A percentile compares a stretch with the other conserved stretches of the same genome.
These are phyloP conservation scores for Cydia pomonella DNA, from an alignment of 1,140 invertebrate species.

Conservation along the genomic window DNA sequence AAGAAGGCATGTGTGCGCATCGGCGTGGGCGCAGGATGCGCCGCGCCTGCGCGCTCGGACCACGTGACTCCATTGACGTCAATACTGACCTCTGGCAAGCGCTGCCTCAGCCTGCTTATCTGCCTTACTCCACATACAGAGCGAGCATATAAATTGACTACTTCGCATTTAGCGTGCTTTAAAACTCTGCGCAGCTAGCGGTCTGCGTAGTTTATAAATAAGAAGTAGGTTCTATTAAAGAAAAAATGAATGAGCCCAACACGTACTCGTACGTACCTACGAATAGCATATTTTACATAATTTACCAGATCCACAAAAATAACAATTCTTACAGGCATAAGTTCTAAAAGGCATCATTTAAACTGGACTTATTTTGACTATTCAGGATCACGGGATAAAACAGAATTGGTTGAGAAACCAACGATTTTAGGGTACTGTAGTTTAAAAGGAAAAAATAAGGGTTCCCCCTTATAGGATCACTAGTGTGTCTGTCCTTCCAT, in stretches of 20 bases:
- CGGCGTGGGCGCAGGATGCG: constrained; percentile 35
- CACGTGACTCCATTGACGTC: constrained; percentile 70
- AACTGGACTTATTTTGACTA: no score
- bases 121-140: constrained; percentile 50
- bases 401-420: no score
- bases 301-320: no score
- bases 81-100: constrained; percentile 65
- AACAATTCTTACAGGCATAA: no score
- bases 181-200: background rate
- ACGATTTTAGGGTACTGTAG: no score
- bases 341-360: no score
- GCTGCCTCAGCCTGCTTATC: constrained; percentile 64
- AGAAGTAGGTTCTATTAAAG: background rate
- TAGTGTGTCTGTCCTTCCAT: no score
- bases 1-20: constrained; percentile 23
- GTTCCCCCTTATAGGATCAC: no score
- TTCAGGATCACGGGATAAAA: no score
- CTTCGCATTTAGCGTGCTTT: constrained; percentile 25
- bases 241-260: background rate
- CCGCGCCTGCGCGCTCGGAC: constrained; percentile 33
- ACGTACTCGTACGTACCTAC: no score
- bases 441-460: no score
- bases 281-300: no score
- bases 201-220: background rate
- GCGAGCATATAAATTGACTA: constrained; percentile 32